Base-by-base conservation (phyloP, 2,888 invertebrate genomes). In the Athalia cordata region DNA sequence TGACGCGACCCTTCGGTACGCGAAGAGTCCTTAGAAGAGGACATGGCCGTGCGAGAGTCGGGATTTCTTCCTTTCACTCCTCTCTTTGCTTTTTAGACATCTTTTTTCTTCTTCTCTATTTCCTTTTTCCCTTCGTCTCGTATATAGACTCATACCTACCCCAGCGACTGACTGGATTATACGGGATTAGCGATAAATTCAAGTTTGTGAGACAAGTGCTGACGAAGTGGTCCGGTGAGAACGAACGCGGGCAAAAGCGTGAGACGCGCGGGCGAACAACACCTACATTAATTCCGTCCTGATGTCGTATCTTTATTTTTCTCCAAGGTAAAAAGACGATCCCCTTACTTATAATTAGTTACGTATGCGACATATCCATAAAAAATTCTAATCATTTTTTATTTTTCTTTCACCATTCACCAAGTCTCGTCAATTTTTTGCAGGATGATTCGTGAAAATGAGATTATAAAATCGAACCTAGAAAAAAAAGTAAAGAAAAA, bases 131-230 rank as follows among this genome's bases (percentile, higher is more conserved):
- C 68, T 55, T 43, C 11, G 55, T 55, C 2, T 29, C 29, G 29
- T 29, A 29, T 29, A 29, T 29, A 29, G 29, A 29, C 29, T 29
- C 29, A 29, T 29, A 29, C 29, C 29, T 29, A 29, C 29, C 29
- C 29, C 29, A 2, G 29, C 29, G 29, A n/a, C 55, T 55, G 49
- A 72, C 72, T 59, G 72, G 59, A 59, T 72, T 59, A 47, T 59
- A 45, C 29, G 13, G 70, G 59, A 72, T 72, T 72, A 72, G 59
- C 57, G n/a, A 72, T 59, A 72, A 57, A 57, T 72, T 55, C 57
- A 59, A 59, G 72, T 59, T 59, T 45, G 72, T 15, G 59, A 72
- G 47, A 59, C 57, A 13, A 72, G 47, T 59, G 57, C 43, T 70
- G 57, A 70, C 13, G 47, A 70, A 57, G 59, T 70, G 59, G 13